Evolutionary conservation across 2,888 invertebrate genomes (phyloP).

Genomic region (Coelinius sp.): DNA sequence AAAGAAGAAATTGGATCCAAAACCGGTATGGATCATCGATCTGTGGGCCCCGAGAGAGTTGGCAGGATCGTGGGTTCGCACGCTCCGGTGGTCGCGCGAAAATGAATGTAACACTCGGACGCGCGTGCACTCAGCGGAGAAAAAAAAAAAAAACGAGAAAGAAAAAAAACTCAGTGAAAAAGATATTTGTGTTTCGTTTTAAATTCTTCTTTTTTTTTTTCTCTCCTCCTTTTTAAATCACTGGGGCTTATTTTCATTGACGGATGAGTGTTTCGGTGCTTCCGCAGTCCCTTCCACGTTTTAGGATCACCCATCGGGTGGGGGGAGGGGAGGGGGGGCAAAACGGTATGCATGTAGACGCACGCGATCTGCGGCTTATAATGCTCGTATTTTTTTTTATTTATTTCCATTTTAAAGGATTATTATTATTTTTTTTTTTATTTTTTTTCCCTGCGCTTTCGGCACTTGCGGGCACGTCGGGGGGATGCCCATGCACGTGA

Average conservation of each 20-base stretch:
- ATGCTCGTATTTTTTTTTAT: constrained; percentile 9
- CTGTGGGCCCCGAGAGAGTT: constrained; percentile 35
- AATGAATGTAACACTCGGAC: constrained; percentile 40
- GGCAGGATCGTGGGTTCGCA: constrained; percentile 40
- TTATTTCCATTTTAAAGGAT: background rate
- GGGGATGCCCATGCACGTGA: constrained; percentile 8
- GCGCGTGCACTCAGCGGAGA: constrained; percentile 28
- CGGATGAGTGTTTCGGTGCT: constrained; percentile 6
- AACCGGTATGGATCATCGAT: constrained; percentile 43
- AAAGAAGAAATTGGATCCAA: background rate
- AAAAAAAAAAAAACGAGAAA: constrained; percentile 5
- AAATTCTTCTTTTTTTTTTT: background rate
- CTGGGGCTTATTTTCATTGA: constrained; percentile 16
- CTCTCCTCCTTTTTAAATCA: background rate
- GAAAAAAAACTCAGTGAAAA: constrained; percentile 9
- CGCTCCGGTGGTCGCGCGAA: constrained; percentile 42
- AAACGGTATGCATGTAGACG: constrained; percentile 10
- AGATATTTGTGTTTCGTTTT: constrained; percentile 14
- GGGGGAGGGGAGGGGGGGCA: background rate
- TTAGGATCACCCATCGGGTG: constrained; percentile 12
- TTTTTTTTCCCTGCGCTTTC: constrained; percentile 5
- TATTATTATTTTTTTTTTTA: background rate
- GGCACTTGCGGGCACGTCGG: constrained; percentile 4
- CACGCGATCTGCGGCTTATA: constrained; percentile 10
- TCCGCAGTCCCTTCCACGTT: constrained; percentile 24